phyloP scores from a whole-genome alignment of 2,888 invertebrate species.

The Helobdella robusta region DNA sequence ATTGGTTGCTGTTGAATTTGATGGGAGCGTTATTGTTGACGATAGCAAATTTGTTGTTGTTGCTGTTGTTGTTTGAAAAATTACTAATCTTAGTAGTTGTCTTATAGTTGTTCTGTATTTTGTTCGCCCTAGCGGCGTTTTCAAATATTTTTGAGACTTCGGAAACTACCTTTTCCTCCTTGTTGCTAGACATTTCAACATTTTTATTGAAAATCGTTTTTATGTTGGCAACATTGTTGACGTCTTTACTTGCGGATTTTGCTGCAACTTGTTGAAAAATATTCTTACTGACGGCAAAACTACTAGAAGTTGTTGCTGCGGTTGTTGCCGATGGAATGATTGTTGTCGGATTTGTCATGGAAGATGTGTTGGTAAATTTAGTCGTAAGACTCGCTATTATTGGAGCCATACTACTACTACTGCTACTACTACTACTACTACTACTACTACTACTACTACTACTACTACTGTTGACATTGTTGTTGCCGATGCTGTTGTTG shows the following conservation, averaged over 20 bases:
- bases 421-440: neutral
- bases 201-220: conserved; percentile 3
- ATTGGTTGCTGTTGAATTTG: too few species aligned
- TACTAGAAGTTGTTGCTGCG: neutral
- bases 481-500: neutral
- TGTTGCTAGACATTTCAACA: too few species aligned
- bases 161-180: too few species aligned
- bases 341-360: neutral
- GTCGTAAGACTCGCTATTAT: too few species aligned
- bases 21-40: too few species aligned
- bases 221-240: neutral
- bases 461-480: neutral
- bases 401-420: too few species aligned
- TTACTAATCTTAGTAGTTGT: conserved; percentile 1
- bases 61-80: neutral
- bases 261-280: neutral
- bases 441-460: neutral
- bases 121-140: too few species aligned
- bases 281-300: too few species aligned
- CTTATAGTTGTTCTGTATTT: neutral
- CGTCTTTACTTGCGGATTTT: neutral
- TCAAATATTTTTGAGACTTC: too few species aligned
- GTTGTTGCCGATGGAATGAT: neutral
- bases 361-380: neutral
- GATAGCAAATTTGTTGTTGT: too few species aligned